A percentile compares a stretch with the other conserved stretches of the same genome.
These are phyloP conservation scores for Chionomys nivalis DNA, from an alignment of 2,113 vertebrate genomes.

Conservation along the genomic window DNA sequence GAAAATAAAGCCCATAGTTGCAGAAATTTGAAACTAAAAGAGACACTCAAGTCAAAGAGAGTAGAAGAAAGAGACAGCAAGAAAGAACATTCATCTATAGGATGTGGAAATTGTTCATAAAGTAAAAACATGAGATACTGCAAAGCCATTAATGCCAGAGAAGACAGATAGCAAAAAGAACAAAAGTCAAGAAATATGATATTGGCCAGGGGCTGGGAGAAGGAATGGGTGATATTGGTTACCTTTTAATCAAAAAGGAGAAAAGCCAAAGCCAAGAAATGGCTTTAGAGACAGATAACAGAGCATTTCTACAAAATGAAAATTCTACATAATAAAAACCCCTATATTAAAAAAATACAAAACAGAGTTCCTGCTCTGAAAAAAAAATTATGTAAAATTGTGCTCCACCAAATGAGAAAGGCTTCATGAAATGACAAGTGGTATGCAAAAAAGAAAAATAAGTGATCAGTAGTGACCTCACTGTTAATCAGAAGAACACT, in stretches of 20 bases:
- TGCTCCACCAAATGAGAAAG: not conserved
- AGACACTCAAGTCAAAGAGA: not conserved
- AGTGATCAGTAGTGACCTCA: not conserved
- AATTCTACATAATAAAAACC: not conserved
- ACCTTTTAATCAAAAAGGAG: not conserved
- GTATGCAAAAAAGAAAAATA: not conserved
- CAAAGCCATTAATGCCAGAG: not conserved
- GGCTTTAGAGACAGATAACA: not conserved
- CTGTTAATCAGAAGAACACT: not conserved
- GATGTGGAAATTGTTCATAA: not conserved
- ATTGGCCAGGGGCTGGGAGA: not conserved
- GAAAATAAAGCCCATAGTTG: not conserved
- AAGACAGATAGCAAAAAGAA: not conserved
- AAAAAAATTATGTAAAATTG: not conserved
- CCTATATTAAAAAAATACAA: not conserved
- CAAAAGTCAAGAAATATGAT: not conserved
- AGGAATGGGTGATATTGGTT: not conserved
- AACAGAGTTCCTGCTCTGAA: not conserved
- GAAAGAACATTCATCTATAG: not conserved
- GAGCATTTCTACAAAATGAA: not conserved
- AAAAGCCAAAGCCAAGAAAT: not conserved
- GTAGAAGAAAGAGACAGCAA: not conserved
- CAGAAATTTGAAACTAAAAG: conserved; percentile 26
- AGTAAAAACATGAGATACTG: not conserved
- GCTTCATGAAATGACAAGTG: not conserved